Base-by-base conservation (phyloP, 2,797 vertebrate species). In the Sebastes nivosus region DNA sequence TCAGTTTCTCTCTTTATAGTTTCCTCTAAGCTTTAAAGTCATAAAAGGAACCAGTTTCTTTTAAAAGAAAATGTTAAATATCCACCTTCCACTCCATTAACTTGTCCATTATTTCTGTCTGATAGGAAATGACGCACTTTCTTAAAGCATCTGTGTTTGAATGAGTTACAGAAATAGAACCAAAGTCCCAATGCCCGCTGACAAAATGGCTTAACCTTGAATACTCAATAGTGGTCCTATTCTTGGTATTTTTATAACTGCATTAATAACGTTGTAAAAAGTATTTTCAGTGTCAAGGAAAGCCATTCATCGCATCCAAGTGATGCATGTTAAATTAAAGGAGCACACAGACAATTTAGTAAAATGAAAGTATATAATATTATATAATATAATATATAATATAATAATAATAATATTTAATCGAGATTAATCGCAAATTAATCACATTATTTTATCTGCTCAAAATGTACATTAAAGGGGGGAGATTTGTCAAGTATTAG, bases 161-260 rank as follows among this genome's bases (percentile, higher is more conserved):
- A 16, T 55, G 27, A 22, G 34, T 55, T 7, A 77, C 2, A 67
- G 72, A 73, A 85, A 75, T 67, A 73, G 64, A 79, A 78, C 16
- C 16, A 57, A 64, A 32, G 60, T 29, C 3, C 22, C 81, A 22
- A 13, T 9, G 3, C 16, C 20, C 24, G 5, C 16, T 27, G 32
- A 58, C 6, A 38, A 71, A 72, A 59, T 16, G 4, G 4, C 55
- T 52, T 5, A 18, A 55, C 55, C 59, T 78, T 64, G 25, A 84
- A 29, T 4, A 22, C 25, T 38, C 6, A 42, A 9, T 36, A 14
- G 32, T 3, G 7, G n/a, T 14, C 2, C 22, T 42, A 68, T 2
- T 63, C 2, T 20, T 70, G 18, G 12, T 67, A 59, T 63, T 76
- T 67, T 58, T 18, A 24, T 58, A n/a, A 46, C 29, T 55, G n/a